Base-by-base conservation (phyloP, 2,888 invertebrate species). In the Stramonita haemastoma region DNA sequence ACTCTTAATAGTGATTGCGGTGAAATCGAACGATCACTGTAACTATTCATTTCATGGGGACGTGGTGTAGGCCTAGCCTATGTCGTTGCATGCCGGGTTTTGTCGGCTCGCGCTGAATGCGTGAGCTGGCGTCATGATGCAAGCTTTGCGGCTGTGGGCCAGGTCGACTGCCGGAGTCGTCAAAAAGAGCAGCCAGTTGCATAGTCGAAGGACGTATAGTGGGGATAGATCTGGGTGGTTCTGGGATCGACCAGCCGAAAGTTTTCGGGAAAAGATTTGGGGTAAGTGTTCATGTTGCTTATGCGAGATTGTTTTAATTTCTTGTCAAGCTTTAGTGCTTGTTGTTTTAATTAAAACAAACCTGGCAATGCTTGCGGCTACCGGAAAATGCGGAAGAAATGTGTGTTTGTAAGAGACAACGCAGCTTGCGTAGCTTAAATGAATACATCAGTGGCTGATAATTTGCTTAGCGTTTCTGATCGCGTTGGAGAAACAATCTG, bases 131-230 rank as follows among this genome's bases (percentile, higher is more conserved):
- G 15, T 79, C 32, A 79, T 79, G 77, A 79, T 79, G 77, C 77
- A 79, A 79, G 32, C 77, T 19, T 79, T 15, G 77, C 32, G n/a
- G 73, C 73, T n/a, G n/a, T n/a, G n/a, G 22, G 73, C 73, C 13
- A 79, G 11, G 29, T 81, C 19, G n/a, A 86, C 5, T 46, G 56
- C 84, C 26, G 34, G 88, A 83, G 84, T 83, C 36, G 66, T 26
- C 66, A 19, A 70, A 88, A 83, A 84, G 88, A 88, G 84, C 83
- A 88, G 88, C 88, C 66, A 81, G 34, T 60, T 91, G 90, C 90
- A 90, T 90, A 90, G 87, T 91, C 89, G 87, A 91, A 91, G 91
- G 77, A 79, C 77, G 77, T 26, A 79, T 32, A 26, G 15, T 32
- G 32, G 77, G 77, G 26, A 26, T n/a, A 79, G 77, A 79, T 8